Percentiles rank a stretch among this genome's conserved stretches.
These are phyloP conservation scores for Platysternon megacephalum DNA, from an alignment of 2,113 vertebrate species.

Conservation along the genomic window DNA sequence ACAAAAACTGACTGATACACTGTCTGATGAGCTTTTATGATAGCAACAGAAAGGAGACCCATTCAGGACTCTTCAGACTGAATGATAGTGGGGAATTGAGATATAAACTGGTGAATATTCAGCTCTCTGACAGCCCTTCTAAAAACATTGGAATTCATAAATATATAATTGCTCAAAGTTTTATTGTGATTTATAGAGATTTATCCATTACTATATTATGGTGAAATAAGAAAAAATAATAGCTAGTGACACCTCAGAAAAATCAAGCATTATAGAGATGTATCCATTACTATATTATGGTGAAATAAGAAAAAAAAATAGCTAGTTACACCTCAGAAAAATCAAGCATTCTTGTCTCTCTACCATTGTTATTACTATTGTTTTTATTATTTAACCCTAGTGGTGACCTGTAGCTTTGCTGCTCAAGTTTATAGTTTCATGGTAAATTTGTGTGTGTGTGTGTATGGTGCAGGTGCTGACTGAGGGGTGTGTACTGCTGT, in stretches of 20 bases:
- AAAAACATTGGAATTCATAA: background rate
- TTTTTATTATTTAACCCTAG: background rate
- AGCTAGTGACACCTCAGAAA: background rate
- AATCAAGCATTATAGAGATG: background rate
- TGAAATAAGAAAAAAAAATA: no score
- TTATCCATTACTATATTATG: background rate
- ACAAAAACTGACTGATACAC: background rate
- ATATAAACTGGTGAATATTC: background rate
- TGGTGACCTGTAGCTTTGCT: no score
- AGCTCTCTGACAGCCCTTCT: background rate
- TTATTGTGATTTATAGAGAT: background rate
- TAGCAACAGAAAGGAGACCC: background rate
- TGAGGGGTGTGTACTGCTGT: background rate
- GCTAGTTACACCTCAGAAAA: background rate
- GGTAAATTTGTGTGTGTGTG: no score
- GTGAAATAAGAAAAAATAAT: background rate
- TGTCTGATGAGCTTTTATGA: background rate
- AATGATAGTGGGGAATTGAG: background rate
- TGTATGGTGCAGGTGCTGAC: background rate
- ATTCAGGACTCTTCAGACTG: background rate
- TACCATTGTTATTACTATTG: background rate
- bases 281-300: no score
- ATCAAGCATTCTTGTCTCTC: background rate
- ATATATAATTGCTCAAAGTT: background rate
- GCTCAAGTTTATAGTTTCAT: background rate